Evolutionary conservation across 2,113 vertebrate species (phyloP).

Genomic region (Promerops cafer): DNA sequence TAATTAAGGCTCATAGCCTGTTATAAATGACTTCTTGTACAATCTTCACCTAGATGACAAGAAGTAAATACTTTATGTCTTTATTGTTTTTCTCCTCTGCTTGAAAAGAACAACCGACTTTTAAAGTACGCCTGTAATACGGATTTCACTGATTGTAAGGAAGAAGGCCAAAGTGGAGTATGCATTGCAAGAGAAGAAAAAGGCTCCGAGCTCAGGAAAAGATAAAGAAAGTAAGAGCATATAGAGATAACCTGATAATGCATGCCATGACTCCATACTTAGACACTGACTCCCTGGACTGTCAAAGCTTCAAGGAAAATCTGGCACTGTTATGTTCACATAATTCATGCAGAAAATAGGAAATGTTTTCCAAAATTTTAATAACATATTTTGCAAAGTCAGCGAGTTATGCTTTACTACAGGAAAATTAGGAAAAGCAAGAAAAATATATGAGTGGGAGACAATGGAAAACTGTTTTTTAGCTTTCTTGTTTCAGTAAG

Average conservation of each 20-base stretch:
- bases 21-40: not conserved
- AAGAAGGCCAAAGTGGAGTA: not conserved
- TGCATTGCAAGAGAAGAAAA: not conserved
- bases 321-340: not conserved
- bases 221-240: not conserved
- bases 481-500: not conserved
- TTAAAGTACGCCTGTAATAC: not conserved
- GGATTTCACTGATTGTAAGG: not conserved
- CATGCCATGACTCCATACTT: not conserved
- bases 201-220: not conserved
- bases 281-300: not conserved
- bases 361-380: not conserved
- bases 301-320: not conserved
- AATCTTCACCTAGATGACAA: constrained; percentile 8
- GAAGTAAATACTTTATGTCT: not conserved
- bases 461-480: not conserved
- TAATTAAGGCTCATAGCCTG: not conserved
- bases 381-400: not conserved
- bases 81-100: constrained; percentile 1
- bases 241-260: not conserved
- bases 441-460: not conserved
- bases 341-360: not conserved
- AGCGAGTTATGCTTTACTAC: not conserved
- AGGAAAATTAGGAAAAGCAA: constrained; percentile 9
- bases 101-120: not conserved